Conservation (phyloP, 2,113 vertebrate genomes). For the Narcine bancroftii region DNA sequence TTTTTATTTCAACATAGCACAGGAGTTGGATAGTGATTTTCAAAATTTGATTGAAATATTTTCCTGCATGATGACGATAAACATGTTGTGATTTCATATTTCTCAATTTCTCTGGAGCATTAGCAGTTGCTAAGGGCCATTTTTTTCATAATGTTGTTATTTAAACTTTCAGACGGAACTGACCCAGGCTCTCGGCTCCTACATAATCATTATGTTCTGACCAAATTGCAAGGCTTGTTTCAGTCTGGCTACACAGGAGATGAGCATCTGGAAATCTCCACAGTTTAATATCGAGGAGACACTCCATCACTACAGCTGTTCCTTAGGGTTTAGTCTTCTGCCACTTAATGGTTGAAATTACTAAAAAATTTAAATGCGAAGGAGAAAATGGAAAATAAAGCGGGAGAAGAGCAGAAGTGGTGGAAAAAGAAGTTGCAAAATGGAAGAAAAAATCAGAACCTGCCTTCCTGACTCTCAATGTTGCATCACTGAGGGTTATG, state of each 20-base stretch:
- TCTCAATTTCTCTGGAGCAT: not conserved
- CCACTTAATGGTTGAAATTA: not conserved
- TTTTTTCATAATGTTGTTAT: slow-evolving; percentile 3
- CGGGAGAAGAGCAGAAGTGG: not conserved
- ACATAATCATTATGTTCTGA: slow-evolving; percentile 1
- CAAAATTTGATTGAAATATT: not conserved
- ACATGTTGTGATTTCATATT: not conserved
- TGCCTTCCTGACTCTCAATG: not conserved
- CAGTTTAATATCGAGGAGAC: not conserved
- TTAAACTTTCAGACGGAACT: not conserved
- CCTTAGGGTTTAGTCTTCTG: not conserved
- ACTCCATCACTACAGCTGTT: slow-evolving; percentile 10
- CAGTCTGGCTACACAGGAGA: not conserved
- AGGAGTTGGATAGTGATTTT: not conserved
- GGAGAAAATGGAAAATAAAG: not conserved
- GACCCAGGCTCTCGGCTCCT: not conserved
- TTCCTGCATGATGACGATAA: not conserved
- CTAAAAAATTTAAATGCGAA: not conserved
- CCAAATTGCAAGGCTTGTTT: not conserved
- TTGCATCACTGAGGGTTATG: not conserved
- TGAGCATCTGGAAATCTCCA: slow-evolving; percentile 27
- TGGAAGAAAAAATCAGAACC: not conserved
- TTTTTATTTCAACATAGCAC: not conserved
- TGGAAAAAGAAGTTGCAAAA: not conserved
- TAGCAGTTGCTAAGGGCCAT: not conserved